phyloP scores from a whole-genome alignment of 2,888 invertebrate genomes.

The Volucella inanis region DNA sequence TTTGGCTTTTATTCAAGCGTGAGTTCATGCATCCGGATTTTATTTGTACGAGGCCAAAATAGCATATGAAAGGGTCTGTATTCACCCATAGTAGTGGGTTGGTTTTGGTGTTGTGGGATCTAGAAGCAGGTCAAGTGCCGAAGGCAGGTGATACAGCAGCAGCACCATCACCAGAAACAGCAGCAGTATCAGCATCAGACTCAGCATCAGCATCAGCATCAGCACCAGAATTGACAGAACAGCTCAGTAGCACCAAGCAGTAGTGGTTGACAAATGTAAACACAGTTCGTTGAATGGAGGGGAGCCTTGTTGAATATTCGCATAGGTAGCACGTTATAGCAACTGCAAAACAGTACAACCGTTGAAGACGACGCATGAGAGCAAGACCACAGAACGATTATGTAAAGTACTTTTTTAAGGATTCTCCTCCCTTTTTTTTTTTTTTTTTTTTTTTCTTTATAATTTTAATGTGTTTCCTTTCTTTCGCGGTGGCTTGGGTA shows the following conservation, averaged over 20 bases:
- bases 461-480: constrained; percentile 68
- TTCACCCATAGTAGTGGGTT: background rate
- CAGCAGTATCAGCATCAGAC: background rate
- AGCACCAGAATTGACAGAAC: no score
- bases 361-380: constrained; percentile 20
- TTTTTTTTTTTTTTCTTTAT: constrained; percentile 48
- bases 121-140: constrained; percentile 75
- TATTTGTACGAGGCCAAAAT: constrained; percentile 6
- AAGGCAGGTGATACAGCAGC: constrained; percentile 72
- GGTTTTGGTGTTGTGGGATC: background rate
- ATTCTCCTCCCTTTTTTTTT: constrained; percentile 62
- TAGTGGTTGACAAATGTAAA: constrained; percentile 68
- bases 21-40: constrained; percentile 50
- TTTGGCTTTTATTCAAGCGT: constrained; percentile 43
- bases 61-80: background rate
- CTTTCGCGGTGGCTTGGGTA: constrained; percentile 34
- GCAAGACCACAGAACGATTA: constrained; percentile 62
- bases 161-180: no score
- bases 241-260: constrained; percentile 12
- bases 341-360: constrained; percentile 19
- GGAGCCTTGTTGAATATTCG: constrained; percentile 48
- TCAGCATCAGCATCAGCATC: no score
- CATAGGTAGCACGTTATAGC: constrained; percentile 31
- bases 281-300: constrained; percentile 33
- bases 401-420: constrained; percentile 73